Percentiles rank a stretch among this genome's conserved stretches.
Evolutionary conservation across 2,113 vertebrate genomes (phyloP).

Genomic region (Poecile atricapillus): DNA sequence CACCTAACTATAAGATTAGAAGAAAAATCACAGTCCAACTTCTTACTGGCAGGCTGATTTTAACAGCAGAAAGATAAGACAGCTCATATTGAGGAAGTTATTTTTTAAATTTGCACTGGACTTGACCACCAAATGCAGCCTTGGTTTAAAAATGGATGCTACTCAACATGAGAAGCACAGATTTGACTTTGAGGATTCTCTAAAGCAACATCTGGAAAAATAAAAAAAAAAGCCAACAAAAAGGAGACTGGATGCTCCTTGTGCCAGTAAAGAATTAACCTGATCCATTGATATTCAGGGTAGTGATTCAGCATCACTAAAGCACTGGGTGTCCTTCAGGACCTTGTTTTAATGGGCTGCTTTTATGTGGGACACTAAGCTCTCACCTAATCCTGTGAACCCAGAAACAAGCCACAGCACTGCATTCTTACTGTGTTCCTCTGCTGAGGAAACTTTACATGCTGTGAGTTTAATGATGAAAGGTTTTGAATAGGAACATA

Average conservation of each 20-base stretch:
- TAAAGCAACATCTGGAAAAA: background rate
- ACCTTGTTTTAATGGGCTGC: background rate
- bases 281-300: background rate
- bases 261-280: background rate
- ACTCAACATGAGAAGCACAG: background rate
- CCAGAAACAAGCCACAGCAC: background rate
- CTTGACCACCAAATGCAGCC: background rate
- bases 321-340: background rate
- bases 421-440: background rate
- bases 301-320: background rate
- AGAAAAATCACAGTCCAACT: background rate
- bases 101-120: background rate
- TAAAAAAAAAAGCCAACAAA: background rate
- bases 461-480: background rate
- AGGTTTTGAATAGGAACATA: background rate
- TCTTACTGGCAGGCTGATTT: background rate
- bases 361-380: background rate
- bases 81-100: background rate
- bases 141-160: background rate
- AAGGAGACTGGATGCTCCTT: background rate
- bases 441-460: background rate
- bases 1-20: background rate
- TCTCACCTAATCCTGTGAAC: background rate
- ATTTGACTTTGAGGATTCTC: background rate
- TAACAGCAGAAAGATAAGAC: background rate